Percentiles rank a stretch among this genome's conserved stretches.
Conservation (phyloP, 2,113 vertebrate species). For the Chlorodrepanis virens region DNA sequence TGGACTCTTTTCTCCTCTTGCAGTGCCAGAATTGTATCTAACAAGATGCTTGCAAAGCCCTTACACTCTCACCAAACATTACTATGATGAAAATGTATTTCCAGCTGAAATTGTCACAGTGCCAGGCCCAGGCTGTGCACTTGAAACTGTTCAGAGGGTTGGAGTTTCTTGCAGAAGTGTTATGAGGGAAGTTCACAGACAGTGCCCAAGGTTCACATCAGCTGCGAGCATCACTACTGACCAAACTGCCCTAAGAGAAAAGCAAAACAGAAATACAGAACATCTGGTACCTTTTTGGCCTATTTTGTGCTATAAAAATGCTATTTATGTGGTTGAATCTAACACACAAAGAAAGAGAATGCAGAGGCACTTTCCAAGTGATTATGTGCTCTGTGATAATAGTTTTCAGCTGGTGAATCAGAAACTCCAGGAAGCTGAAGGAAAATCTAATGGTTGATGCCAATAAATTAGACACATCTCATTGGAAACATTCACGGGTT, state of each 20-base stretch:
- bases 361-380: background rate
- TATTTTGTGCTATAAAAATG: background rate
- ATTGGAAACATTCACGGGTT: background rate
- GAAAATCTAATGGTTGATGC: background rate
- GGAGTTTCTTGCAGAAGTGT: background rate
- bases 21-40: background rate
- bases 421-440: slow-evolving; percentile 19
- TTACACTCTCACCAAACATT: background rate
- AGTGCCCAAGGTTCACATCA: background rate
- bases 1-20: background rate
- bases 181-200: background rate
- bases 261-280: slow-evolving; percentile 1
- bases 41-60: background rate
- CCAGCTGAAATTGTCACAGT: background rate
- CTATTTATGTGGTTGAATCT: background rate
- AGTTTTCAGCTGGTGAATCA: slow-evolving; percentile 41
- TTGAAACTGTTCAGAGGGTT: background rate
- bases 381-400: background rate
- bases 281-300: background rate
- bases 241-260: background rate
- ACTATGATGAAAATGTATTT: background rate
- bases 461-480: slow-evolving; percentile 18
- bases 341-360: background rate
- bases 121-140: background rate
- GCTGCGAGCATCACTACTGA: background rate